These are phyloP conservation scores for Sphaerophoria rueppellii DNA, from an alignment of 2,888 invertebrate species.

Conservation along the genomic window DNA sequence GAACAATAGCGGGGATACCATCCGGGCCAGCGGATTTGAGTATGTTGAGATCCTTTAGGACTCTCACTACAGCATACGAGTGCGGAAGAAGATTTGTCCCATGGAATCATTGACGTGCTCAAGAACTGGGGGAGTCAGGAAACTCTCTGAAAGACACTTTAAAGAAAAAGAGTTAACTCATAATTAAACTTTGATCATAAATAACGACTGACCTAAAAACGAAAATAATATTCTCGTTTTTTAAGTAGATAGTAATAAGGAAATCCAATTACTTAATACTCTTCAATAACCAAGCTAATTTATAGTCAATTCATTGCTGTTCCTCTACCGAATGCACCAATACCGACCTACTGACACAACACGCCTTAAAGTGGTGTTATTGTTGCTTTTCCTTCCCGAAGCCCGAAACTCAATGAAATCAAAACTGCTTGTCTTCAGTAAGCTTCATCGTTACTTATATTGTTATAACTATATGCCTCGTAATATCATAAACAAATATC, in stretches of 20 bases:
- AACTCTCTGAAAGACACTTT: too few species aligned
- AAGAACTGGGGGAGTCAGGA: too few species aligned
- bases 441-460: not conserved
- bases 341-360: conserved; percentile 4
- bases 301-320: conserved; percentile 2
- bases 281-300: conserved; percentile 6
- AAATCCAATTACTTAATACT: not conserved
- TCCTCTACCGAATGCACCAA: conserved; percentile 6
- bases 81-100: too few species aligned
- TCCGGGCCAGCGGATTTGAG: too few species aligned
- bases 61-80: too few species aligned
- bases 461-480: conserved; percentile 28
- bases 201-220: too few species aligned
- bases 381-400: not conserved
- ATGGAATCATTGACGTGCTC: too few species aligned
- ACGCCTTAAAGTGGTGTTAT: not conserved
- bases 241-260: not conserved
- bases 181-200: too few species aligned
- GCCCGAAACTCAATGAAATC: conserved; percentile 29
- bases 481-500: conserved; percentile 36
- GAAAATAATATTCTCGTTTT: too few species aligned
- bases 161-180: too few species aligned
- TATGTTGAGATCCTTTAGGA: too few species aligned
- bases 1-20: too few species aligned
- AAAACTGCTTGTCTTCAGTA: conserved; percentile 43